Evolutionary conservation across 2,113 vertebrate species (phyloP).

Genomic region (Hypanus sabinus): DNA sequence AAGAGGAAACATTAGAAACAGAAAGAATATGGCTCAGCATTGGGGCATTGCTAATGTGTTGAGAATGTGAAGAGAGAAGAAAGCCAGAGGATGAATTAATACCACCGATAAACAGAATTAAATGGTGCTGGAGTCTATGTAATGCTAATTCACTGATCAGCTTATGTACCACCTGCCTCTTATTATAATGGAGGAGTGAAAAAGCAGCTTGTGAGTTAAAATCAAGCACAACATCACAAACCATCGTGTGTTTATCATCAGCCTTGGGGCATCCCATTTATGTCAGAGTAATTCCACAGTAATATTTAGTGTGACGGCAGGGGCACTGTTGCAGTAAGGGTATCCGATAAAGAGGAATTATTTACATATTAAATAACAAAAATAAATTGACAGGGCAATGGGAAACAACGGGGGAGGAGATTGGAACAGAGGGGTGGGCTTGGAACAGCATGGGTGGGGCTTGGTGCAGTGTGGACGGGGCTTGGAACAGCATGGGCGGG

Average conservation of each 20-base stretch:
- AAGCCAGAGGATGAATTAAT: neutral
- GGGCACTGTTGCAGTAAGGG: neutral
- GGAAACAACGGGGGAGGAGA: neutral
- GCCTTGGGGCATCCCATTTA: neutral
- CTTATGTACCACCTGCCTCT: conserved; percentile 1
- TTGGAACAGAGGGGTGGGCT: neutral
- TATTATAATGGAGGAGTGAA: neutral
- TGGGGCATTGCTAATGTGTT: neutral
- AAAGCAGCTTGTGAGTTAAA: neutral
- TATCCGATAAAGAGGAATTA: neutral
- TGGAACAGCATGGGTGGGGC: neutral
- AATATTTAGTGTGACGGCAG: neutral
- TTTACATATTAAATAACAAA: neutral
- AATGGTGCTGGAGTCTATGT: neutral
- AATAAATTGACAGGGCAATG: neutral
- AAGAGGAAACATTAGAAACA: neutral
- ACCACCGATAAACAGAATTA: conserved; percentile 10
- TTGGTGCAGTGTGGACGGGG: neutral
- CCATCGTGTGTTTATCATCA: neutral
- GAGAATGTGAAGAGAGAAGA: neutral
- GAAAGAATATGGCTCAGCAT: neutral
- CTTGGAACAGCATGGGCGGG: too few species aligned
- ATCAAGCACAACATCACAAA: neutral
- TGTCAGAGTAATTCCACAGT: neutral
- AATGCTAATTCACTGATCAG: neutral